These are phyloP conservation scores for Rhinolophus ferrumequinum DNA, from an alignment of 2,113 vertebrate species.

Conservation along the genomic window DNA sequence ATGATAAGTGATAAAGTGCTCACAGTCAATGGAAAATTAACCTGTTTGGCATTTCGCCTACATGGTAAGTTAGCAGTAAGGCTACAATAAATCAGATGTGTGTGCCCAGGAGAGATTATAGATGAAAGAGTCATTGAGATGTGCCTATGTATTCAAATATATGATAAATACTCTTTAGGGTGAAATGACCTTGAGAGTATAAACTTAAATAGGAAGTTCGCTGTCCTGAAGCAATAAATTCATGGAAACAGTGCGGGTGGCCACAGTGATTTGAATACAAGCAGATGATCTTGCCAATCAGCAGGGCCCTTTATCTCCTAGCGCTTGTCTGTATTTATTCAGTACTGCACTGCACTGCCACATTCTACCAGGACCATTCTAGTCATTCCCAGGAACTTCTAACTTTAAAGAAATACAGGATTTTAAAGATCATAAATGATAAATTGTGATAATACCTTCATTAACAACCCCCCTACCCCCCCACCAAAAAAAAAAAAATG, in stretches of 20 bases:
- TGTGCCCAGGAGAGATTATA: not conserved
- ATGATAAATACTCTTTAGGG: not conserved
- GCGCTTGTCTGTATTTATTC: not conserved
- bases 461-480: not conserved
- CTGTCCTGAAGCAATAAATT: not conserved
- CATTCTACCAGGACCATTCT: too few relatives aligned
- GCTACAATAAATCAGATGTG: not conserved
- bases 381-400: not conserved
- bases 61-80: not conserved
- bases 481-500: not conserved
- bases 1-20: not conserved
- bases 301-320: not conserved
- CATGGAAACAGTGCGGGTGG: accelerated
- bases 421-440: not conserved
- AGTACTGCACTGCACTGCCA: not conserved
- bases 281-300: not conserved
- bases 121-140: constrained; percentile 9
- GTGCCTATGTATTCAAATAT: not conserved
- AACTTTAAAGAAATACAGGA: not conserved
- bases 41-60: not conserved
- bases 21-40: constrained; percentile 28
- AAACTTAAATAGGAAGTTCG: not conserved
- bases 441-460: not conserved
- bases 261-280: not conserved
- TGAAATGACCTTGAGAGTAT: not conserved